phyloP scores from a whole-genome alignment of 2,113 vertebrate genomes.

The Rhegmatorhina hoffmannsi region DNA sequence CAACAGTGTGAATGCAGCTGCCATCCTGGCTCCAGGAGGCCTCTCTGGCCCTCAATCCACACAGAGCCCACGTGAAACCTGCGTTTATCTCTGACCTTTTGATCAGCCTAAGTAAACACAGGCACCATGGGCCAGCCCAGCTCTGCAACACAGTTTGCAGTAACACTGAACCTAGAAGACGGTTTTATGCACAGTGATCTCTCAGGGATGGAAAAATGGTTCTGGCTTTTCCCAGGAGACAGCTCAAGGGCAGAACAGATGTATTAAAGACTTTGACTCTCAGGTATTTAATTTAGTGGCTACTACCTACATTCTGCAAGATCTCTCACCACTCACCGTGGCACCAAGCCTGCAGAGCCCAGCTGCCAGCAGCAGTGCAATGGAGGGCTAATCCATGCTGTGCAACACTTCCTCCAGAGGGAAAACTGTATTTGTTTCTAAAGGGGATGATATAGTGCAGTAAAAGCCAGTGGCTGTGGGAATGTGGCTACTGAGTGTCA shows the following conservation, averaged over 20 bases:
- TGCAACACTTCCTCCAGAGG: neutral
- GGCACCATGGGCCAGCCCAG: neutral
- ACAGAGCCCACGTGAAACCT: neutral
- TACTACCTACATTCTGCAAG: neutral
- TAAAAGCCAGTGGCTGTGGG: neutral
- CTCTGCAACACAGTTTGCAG: neutral
- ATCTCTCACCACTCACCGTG: neutral
- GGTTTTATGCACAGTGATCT: neutral
- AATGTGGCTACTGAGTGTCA: neutral
- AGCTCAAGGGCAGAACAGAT: neutral
- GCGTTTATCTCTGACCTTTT: neutral
- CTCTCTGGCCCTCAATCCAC: neutral
- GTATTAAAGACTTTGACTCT: neutral
- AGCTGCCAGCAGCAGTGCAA: neutral
- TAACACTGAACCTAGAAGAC: neutral
- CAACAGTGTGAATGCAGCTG: neutral
- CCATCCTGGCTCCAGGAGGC: neutral
- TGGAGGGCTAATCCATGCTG: neutral
- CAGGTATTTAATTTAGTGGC: neutral
- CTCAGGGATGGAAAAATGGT: neutral
- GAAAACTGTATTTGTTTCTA: neutral
- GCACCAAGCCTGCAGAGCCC: neutral
- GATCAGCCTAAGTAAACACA: neutral
- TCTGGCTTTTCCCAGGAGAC: neutral
- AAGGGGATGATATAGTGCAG: neutral